Conservation (phyloP, 2,888 invertebrate genomes). For the Pogonocherus hispidulus region DNA sequence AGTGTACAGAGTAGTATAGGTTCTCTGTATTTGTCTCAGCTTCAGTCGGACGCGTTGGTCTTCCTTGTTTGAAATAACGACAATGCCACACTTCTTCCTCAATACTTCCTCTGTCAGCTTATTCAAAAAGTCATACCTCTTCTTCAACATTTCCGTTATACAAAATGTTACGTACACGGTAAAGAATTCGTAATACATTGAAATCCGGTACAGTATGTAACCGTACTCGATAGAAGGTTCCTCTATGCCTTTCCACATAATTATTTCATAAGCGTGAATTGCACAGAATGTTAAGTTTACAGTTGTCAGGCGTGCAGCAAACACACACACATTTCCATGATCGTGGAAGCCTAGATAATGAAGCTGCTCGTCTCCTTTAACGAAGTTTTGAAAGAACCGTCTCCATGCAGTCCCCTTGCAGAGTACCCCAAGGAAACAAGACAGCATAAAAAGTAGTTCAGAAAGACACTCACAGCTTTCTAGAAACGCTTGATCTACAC, state of each 20-base stretch:
- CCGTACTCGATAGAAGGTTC: slow-evolving; percentile 32
- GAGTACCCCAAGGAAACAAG: slow-evolving; percentile 28
- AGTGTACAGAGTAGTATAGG: slow-evolving; percentile 28
- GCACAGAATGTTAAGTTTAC: slow-evolving; percentile 30
- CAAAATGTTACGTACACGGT: slow-evolving; percentile 27
- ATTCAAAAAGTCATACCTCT: slow-evolving; percentile 31
- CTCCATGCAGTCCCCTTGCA: slow-evolving; percentile 29
- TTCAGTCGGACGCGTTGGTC: slow-evolving; percentile 19
- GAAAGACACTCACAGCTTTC: slow-evolving; percentile 32
- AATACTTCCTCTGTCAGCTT: slow-evolving; percentile 13
- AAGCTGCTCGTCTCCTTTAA: slow-evolving; percentile 29
- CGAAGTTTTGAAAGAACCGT: slow-evolving; percentile 19
- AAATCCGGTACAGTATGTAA: slow-evolving; percentile 40
- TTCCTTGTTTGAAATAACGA: slow-evolving; percentile 29
- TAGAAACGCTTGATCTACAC: slow-evolving; percentile 32
- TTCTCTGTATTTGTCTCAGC: slow-evolving; percentile 25
- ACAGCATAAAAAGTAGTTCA: slow-evolving; percentile 37
- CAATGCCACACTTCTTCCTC: neutral
- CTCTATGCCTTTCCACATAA: slow-evolving; percentile 23
- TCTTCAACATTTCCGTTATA: slow-evolving; percentile 23
- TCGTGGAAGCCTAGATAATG: slow-evolving; percentile 10
- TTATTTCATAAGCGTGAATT: slow-evolving; percentile 30
- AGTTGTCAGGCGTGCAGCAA: slow-evolving; percentile 8
- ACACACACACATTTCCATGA: neutral
- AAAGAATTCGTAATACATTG: slow-evolving; percentile 41